Base-by-base conservation (phyloP, 1,140 invertebrate species). In the Eupristina koningsbergeri region DNA sequence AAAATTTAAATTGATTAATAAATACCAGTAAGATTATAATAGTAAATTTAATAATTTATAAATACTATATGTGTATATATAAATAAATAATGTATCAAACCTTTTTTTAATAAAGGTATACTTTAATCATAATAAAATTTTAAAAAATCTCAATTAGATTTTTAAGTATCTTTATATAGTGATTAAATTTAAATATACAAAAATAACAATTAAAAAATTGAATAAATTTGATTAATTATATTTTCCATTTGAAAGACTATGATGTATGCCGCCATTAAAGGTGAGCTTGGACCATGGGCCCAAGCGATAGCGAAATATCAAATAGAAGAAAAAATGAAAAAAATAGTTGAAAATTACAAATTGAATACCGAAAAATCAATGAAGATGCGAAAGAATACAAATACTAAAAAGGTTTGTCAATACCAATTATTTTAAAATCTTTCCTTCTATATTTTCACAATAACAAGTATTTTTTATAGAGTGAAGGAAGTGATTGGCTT, bases 221-320 rank as follows among this genome's bases (percentile, higher is more conserved):
- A n/a, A n/a, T n/a, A n/a, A n/a, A n/a, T n/a, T n/a, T n/a, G n/a
- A n/a, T n/a, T n/a, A n/a, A n/a, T 58, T 58, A 22, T 53, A 22
- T 19, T 53, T 8, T n/a, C n/a, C n/a, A n/a, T n/a, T n/a, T n/a
- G n/a, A 29, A 91, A 76, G 90, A 87, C 88, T 26, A 89, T 89
- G 86, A 17, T 90, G 0, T 85, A 50, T 69, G 85, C 89, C 0
- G 91, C 91, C 6, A 90, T 92, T 86, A 90, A 79, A 85, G 91
- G 91, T 29, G 88, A 92, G 6, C 85, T 91, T 11, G 91, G 91
- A 5, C 89, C 90, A 15, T 86, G 88, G 81, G 89, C 91, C n/a
- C 89, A 92, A 86, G 87, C 89, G n/a, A 80, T 91, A 6, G 91
- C 89, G 0, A 91, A 91, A 86, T 88, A 91, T 82, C 91, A 92